Percentiles rank a stretch among this genome's conserved stretches.
Evolutionary conservation across 1,140 invertebrate genomes (phyloP).

Genomic region (Neocloeon triangulifer): DNA sequence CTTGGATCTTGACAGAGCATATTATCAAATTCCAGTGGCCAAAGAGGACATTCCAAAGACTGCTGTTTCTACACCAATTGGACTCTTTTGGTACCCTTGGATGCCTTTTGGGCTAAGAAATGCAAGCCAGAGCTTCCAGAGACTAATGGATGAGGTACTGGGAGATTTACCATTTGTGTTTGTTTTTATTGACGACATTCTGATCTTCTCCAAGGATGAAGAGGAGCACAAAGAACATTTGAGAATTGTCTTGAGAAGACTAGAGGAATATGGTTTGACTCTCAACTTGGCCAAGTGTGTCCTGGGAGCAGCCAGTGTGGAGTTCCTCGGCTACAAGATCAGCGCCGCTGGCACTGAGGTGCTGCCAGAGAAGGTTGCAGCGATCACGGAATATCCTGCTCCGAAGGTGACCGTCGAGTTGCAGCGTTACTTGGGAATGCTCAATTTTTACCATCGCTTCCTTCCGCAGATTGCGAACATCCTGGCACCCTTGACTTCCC

Average conservation of each 20-base stretch:
- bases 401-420: constrained; percentile 7
- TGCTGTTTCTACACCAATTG: constrained; percentile 13
- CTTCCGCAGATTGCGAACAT: constrained; percentile 11
- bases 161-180: constrained; percentile 14
- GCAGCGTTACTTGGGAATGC: constrained; percentile 6
- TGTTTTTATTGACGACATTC: constrained; percentile 20
- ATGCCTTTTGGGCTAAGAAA: constrained; percentile 21
- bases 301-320: constrained; percentile 11
- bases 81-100: constrained; percentile 15
- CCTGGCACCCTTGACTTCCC: constrained; percentile 10
- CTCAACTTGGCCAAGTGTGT: constrained; percentile 14
- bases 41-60: constrained; percentile 13
- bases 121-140: constrained; percentile 22
- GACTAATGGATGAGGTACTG: constrained; percentile 22
- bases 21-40: constrained; percentile 18
- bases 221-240: constrained; percentile 12
- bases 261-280: constrained; percentile 11
- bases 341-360: constrained; percentile 13
- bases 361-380: constrained; percentile 9
- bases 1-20: constrained; percentile 18
- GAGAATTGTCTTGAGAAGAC: constrained; percentile 9
- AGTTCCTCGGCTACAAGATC: constrained; percentile 15
- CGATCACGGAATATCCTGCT: constrained; percentile 8
- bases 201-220: constrained; percentile 12
- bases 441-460: not conserved